A percentile compares a stretch with the other conserved stretches of the same genome.
phyloP scores from a whole-genome alignment of 2,888 invertebrate species.

The Microctonus brassicae region DNA sequence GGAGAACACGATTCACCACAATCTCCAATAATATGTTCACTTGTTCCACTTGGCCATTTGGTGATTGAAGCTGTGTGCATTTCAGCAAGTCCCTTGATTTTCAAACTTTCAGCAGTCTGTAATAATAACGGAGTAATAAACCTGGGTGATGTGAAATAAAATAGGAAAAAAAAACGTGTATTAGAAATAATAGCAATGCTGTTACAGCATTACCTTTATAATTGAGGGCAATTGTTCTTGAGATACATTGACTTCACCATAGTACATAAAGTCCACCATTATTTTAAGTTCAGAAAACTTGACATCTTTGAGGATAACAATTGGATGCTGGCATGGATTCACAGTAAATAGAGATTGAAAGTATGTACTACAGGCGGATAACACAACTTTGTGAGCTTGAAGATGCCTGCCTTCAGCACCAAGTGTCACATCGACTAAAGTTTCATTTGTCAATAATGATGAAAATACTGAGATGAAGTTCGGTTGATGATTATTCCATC shows the following conservation, averaged over 20 bases:
- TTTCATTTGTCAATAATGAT: conserved; percentile 84
- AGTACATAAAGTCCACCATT: conserved; percentile 94
- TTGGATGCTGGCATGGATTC: conserved; percentile 90
- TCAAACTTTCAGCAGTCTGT: conserved; percentile 88
- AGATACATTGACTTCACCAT: conserved; percentile 92
- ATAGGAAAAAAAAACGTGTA: conserved; percentile 13
- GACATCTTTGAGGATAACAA: conserved; percentile 91
- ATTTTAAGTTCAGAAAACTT: conserved; percentile 87
- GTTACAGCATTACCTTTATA: conserved; percentile 67
- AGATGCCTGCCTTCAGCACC: conserved; percentile 92
- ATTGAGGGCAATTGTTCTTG: conserved; percentile 84
- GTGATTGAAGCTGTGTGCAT: conserved; percentile 84
- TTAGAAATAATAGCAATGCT: conserved; percentile 11
- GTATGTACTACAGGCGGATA: conserved; percentile 93
- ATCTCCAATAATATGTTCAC: conserved; percentile 62
- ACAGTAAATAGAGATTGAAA: conserved; percentile 89
- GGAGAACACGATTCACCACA: conserved; percentile 65
- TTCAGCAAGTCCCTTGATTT: conserved; percentile 90
- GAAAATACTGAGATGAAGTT: conserved; percentile 93
- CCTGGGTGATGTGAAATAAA: neutral
- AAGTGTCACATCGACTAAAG: conserved; percentile 89
- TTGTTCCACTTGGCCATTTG: conserved; percentile 76
- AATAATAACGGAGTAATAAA: conserved; percentile 54
- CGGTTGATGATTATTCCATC: conserved; percentile 95
- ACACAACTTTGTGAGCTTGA: conserved; percentile 90